These are phyloP conservation scores for Eristalis pertinax DNA, from an alignment of 2,888 invertebrate genomes.

Conservation along the genomic window DNA sequence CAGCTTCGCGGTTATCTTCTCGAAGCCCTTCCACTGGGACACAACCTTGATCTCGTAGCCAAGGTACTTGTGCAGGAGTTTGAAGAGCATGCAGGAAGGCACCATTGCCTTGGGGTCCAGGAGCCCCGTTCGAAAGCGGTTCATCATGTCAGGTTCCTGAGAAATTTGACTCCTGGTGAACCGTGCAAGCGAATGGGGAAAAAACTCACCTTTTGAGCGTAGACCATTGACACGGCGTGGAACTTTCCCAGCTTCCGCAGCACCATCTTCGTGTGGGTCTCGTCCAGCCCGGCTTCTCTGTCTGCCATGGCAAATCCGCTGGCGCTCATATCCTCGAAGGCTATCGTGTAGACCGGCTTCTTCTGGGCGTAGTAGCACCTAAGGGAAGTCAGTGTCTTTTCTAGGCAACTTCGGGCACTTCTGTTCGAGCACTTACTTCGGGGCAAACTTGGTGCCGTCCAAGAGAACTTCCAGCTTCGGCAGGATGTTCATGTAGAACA, in stretches of 20 bases:
- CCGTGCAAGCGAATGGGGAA: no score
- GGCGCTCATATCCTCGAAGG: conserved; percentile 80
- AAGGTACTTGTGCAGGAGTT: conserved; percentile 64
- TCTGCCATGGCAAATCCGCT: conserved; percentile 82
- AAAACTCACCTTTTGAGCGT: conserved; percentile 81
- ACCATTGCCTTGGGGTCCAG: conserved; percentile 54
- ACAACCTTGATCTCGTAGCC: conserved; percentile 77
- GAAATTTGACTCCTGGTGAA: background rate
- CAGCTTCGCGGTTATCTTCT: conserved; percentile 80
- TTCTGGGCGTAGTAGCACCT: conserved; percentile 76
- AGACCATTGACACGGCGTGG: conserved; percentile 83
- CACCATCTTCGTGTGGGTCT: conserved; percentile 82
- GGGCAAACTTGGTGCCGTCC: conserved; percentile 72
- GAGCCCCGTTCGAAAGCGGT: conserved; percentile 74
- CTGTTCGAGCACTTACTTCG: conserved; percentile 27
- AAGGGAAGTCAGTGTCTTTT: background rate
- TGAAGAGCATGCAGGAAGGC: conserved; percentile 13
- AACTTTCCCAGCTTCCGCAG: conserved; percentile 83
- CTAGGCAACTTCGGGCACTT: background rate
- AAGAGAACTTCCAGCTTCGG: conserved; percentile 80
- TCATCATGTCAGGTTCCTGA: conserved; percentile 74
- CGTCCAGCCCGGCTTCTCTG: conserved; percentile 83
- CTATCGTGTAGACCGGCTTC: conserved; percentile 76
- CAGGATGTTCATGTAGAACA: conserved; percentile 79
- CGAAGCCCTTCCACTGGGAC: conserved; percentile 78